phyloP scores from a whole-genome alignment of 2,888 invertebrate genomes.

The Acronicta aceris region DNA sequence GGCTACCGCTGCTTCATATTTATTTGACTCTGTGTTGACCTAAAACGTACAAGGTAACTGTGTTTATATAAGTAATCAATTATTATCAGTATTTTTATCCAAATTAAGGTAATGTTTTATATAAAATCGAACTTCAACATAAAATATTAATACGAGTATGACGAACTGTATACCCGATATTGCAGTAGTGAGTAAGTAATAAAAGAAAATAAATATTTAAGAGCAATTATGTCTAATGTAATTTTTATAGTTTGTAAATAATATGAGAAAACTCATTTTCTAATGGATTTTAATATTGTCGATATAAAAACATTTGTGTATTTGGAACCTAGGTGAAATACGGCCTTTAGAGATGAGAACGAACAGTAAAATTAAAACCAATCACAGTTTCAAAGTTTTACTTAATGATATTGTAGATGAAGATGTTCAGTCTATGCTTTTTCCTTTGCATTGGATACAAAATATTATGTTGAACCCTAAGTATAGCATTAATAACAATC shows the following conservation, averaged over 20 bases:
- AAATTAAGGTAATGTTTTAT: too few relatives aligned
- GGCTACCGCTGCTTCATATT: too few relatives aligned
- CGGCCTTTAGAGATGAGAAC: not conserved
- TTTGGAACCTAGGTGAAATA: not conserved
- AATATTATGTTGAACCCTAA: constrained; percentile 26
- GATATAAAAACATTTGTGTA: not conserved
- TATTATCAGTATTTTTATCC: too few relatives aligned
- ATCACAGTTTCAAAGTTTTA: not conserved
- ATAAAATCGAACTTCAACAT: too few relatives aligned
- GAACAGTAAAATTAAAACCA: not conserved
- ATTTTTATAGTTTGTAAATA: not conserved
- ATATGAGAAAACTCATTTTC: not conserved
- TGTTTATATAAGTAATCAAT: too few relatives aligned
- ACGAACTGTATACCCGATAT: too few relatives aligned
- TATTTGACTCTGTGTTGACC: too few relatives aligned
- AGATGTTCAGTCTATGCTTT: constrained; percentile 27
- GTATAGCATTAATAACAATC: constrained; percentile 38
- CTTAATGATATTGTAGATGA: constrained; percentile 2
- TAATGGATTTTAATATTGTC: not conserved
- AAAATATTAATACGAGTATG: too few relatives aligned
- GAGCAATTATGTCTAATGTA: not conserved
- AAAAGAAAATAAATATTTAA: not conserved
- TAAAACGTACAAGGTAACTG: too few relatives aligned
- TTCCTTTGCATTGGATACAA: constrained; percentile 39
- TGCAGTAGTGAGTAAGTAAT: too few relatives aligned